Percentiles rank a stretch among this genome's conserved stretches.
phyloP scores from a whole-genome alignment of 2,113 vertebrate genomes.

The Seriola dumerili region DNA sequence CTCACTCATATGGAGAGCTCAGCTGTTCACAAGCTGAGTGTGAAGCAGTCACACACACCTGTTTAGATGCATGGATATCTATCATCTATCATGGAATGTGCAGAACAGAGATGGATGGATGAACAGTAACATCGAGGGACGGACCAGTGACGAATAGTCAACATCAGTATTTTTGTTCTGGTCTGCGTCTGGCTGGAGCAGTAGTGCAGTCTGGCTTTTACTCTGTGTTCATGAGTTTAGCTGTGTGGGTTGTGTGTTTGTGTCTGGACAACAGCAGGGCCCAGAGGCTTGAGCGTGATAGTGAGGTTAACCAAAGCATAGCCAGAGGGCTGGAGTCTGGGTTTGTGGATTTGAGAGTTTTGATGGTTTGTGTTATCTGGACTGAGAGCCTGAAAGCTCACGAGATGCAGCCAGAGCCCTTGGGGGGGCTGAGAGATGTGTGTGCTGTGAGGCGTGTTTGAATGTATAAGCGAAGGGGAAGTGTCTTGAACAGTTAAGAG shows the following conservation, averaged over 20 bases:
- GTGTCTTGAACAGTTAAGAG: conserved; percentile 58
- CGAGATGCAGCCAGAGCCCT: conserved; percentile 13
- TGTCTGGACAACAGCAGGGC: conserved; percentile 69
- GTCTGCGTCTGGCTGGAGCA: conserved; percentile 33
- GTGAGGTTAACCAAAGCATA: conserved; percentile 71
- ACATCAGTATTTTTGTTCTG: conserved; percentile 62
- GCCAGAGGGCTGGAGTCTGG: conserved; percentile 56
- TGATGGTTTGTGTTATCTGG: conserved; percentile 67
- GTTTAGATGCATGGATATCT: conserved; percentile 17
- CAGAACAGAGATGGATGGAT: conserved; percentile 44
- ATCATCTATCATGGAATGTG: conserved; percentile 2
- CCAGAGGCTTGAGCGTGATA: conserved; percentile 55
- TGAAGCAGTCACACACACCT: conserved; percentile 32
- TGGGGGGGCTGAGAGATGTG: neutral
- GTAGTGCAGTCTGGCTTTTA: conserved; percentile 52
- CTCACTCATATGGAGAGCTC: conserved; percentile 34
- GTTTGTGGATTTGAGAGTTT: conserved; percentile 56
- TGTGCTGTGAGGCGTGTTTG: conserved; percentile 34
- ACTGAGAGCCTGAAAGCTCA: conserved; percentile 38
- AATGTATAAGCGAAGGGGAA: conserved; percentile 31
- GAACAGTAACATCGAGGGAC: conserved; percentile 22
- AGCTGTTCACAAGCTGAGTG: conserved; percentile 33
- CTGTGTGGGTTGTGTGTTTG: conserved; percentile 71
- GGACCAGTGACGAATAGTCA: conserved; percentile 44
- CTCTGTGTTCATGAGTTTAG: conserved; percentile 61